Evolutionary conservation across 2,888 invertebrate species (phyloP), one percentile per base, ranked within the genome.

Genomic region (Cabera pusaria): DNA sequence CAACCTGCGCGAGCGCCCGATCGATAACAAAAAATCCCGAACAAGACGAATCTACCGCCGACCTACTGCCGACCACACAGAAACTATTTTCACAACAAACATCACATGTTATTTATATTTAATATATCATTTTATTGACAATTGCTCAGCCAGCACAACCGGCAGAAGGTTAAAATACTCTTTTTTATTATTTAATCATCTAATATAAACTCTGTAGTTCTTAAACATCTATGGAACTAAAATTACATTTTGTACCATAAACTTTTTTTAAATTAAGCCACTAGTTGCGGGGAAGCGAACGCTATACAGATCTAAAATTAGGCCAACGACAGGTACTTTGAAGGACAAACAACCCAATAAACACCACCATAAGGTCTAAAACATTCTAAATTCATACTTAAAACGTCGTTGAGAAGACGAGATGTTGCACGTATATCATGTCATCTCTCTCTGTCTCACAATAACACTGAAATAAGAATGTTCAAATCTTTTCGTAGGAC

Each of bases 181-280:
- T 14, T 56, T 56, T 66, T 66, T 66, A 63, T 57, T 60, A 65
- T 67, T 59, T n/a, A n/a, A n/a, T n/a, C 31, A 21, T 76, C 72
- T 77, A 78, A 80, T 82, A 83, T 83, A 83, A 78, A 79, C 81
- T 84, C 83, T 85, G 79, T 77, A 70, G 72, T 66, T 81, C 81
- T 83, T 85, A 84, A 72, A 74, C 58, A 61, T 72, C 81, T 86
- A 86, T 83, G 78, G 79, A 84, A 83, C 78, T 84, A 83, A 84
- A 82, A 79, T 84, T 80, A 84, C 70, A 71, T 72, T 85, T 86
- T 86, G 85, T 86, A 86, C 85, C 85, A 83, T 84, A 70, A 74
- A 59, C 76, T 72, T 75, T 51, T 22, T 60, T 79, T 74, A 82
- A 82, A 80, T 77, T 71, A 83, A 81, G 75, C 76, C 74, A 68